Evolutionary conservation across 2,797 vertebrate genomes (phyloP).

Genomic region (Sebastes variabilis): DNA sequence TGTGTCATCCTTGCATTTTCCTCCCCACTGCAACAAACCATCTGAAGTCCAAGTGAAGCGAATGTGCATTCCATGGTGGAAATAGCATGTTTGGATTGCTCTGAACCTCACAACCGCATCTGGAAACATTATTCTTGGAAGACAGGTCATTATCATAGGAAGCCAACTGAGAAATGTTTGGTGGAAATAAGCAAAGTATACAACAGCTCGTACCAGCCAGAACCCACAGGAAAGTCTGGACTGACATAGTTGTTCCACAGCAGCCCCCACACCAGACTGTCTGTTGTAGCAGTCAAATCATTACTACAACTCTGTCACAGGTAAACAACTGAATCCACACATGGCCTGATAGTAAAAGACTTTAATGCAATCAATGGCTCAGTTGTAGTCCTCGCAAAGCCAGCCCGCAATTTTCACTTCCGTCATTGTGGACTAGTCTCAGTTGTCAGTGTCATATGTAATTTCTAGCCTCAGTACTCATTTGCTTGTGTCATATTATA

Average conservation of each 20-base stretch:
- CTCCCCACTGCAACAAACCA: slow-evolving; percentile 43
- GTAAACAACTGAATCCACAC: slow-evolving; percentile 4
- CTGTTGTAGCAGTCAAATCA: background rate
- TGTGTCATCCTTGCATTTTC: slow-evolving; percentile 59
- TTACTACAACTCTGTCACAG: background rate
- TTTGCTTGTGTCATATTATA: background rate
- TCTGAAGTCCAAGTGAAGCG: slow-evolving; percentile 52
- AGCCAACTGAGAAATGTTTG: slow-evolving; percentile 65
- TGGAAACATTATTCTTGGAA: slow-evolving; percentile 83
- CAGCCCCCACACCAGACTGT: background rate
- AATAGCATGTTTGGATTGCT: slow-evolving; percentile 75
- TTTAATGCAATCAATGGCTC: background rate
- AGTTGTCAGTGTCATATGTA: background rate
- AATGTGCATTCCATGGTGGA: slow-evolving; percentile 64
- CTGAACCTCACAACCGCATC: slow-evolving; percentile 77
- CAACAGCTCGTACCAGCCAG: slow-evolving; percentile 51
- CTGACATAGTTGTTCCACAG: slow-evolving; percentile 44
- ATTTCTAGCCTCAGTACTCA: background rate
- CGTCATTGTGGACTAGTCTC: background rate
- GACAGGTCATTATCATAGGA: slow-evolving; percentile 72
- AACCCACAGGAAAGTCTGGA: slow-evolving; percentile 60
- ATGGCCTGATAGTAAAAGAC: background rate
- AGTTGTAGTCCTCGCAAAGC: background rate
- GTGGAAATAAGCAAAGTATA: slow-evolving; percentile 56
- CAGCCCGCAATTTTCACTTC: slow-evolving; percentile 36